Evolutionary conservation across 2,797 vertebrate species (phyloP).

Genomic region (Octomys mimax): DNA sequence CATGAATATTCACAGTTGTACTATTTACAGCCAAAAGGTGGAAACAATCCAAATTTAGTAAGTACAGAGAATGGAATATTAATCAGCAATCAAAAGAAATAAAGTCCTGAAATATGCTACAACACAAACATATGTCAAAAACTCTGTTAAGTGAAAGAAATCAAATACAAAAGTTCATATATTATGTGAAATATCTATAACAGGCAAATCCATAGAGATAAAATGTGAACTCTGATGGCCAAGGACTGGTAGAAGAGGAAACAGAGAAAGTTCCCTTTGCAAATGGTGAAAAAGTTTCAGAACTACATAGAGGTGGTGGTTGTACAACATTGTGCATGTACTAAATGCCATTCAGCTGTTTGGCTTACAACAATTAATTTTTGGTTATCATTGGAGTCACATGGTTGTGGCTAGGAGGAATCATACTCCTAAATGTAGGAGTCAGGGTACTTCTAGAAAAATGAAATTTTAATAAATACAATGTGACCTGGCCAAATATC

Average conservation of each 20-base stretch:
- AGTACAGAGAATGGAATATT: neutral
- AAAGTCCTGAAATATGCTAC: neutral
- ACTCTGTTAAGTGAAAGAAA: neutral
- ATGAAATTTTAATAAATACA: conserved; percentile 39
- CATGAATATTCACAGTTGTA: neutral
- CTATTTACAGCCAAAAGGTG: neutral
- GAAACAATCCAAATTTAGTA: neutral
- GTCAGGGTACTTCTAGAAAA: neutral
- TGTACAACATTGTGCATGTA: neutral
- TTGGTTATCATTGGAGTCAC: neutral
- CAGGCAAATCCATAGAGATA: neutral
- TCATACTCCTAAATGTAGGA: neutral
- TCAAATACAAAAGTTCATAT: neutral
- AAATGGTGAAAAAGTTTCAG: neutral
- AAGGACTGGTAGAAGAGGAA: neutral
- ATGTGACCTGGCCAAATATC: neutral
- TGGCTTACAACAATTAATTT: conserved; percentile 32
- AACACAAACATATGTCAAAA: conserved; percentile 23
- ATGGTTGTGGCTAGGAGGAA: neutral
- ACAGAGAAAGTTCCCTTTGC: neutral
- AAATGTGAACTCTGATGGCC: neutral
- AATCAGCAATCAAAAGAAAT: neutral
- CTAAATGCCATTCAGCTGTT: neutral
- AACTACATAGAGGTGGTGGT: neutral
- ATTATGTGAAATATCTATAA: neutral